phyloP scores from a whole-genome alignment of 2,113 vertebrate species.

The Isichthys henryi region DNA sequence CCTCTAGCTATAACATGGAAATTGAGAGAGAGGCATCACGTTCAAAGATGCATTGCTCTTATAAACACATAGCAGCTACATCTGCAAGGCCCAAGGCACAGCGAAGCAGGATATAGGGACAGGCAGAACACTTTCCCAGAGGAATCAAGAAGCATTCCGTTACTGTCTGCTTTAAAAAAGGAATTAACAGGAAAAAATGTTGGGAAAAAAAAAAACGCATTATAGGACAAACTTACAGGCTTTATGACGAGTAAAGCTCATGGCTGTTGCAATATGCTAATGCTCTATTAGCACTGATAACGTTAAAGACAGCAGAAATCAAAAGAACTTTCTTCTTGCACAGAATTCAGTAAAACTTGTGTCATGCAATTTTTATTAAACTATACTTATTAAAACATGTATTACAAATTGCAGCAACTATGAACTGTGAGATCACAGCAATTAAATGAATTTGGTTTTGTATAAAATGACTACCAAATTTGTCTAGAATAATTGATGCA shows the following conservation, averaged over 20 bases:
- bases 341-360: background rate
- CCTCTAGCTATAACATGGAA: background rate
- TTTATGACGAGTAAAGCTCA: background rate
- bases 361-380: background rate
- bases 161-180: background rate
- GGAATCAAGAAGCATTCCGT: slow-evolving; percentile 16
- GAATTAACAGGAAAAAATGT: background rate
- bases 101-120: background rate
- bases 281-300: background rate
- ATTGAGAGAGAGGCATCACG: background rate
- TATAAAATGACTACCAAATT: background rate
- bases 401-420: background rate
- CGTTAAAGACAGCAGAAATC: background rate
- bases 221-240: background rate
- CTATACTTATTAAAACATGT: background rate
- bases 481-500: background rate
- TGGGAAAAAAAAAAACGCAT: background rate
- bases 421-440: background rate
- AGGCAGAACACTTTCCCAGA: background rate
- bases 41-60: background rate
- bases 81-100: slow-evolving; percentile 4
- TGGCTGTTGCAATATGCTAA: slow-evolving; percentile 13
- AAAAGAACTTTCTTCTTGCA: slow-evolving; percentile 1
- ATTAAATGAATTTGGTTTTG: background rate
- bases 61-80: slow-evolving; percentile 1